Evolutionary conservation across 1,140 invertebrate species (phyloP).

Genomic region (Leptinotarsa texana): DNA sequence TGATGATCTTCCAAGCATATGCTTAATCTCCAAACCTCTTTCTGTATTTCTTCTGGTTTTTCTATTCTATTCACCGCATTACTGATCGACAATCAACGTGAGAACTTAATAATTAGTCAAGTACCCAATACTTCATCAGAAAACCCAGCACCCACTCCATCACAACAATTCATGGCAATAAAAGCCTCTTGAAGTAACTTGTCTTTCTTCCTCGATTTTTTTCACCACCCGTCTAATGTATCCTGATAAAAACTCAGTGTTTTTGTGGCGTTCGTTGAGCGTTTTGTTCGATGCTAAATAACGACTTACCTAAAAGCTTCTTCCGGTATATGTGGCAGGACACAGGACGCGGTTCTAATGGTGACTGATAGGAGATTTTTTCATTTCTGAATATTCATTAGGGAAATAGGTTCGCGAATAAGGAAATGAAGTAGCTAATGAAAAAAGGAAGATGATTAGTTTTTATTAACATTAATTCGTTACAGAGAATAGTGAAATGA

Average conservation of each 20-base stretch:
- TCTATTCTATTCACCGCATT: no score
- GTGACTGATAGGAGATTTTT: neutral
- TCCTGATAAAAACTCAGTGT: neutral
- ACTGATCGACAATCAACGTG: no score
- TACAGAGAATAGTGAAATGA: no score
- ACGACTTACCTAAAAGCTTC: neutral
- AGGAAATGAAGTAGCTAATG: no score
- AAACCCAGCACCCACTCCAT: neutral
- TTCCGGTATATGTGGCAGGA: neutral
- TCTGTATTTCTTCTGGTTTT: no score
- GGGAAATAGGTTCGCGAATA: neutral
- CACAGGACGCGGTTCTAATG: neutral
- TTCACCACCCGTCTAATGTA: neutral
- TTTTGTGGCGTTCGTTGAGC: neutral
- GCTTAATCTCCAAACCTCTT: no score
- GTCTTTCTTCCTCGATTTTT: neutral
- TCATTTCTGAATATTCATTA: neutral
- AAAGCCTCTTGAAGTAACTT: conserved; percentile 3
- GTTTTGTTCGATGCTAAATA: neutral
- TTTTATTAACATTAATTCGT: no score
- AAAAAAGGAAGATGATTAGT: no score
- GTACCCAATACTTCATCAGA: neutral
- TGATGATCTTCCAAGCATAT: no score
- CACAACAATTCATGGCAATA: neutral
- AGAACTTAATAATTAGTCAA: no score